A percentile compares a stretch with the other conserved stretches of the same genome.
phyloP scores from a whole-genome alignment of 2,797 vertebrate species.

The Cuniculus paca region DNA sequence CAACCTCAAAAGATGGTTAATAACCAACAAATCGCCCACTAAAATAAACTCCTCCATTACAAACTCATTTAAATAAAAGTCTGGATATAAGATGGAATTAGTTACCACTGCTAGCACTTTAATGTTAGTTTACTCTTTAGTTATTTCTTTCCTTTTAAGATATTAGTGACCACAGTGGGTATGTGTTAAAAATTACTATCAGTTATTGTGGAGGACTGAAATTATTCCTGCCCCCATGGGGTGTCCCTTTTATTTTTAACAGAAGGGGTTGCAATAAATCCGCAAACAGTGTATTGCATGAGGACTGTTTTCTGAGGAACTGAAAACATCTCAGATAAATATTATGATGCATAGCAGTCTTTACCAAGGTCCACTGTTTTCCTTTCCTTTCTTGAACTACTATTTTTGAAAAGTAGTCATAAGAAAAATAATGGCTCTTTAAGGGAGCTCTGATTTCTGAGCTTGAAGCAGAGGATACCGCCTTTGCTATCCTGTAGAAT shows the following conservation, averaged over 20 bases:
- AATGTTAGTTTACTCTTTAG: neutral
- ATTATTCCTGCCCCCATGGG: neutral
- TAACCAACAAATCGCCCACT: neutral
- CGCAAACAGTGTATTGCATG: constrained; percentile 54
- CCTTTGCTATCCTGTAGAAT: neutral
- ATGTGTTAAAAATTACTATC: neutral
- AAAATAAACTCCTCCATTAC: neutral
- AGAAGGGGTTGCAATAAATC: constrained; percentile 35
- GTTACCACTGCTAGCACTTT: neutral
- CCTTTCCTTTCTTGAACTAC: constrained; percentile 70
- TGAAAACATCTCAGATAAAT: constrained; percentile 16
- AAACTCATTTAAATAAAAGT: neutral
- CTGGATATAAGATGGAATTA: neutral
- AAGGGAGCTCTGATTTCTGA: constrained; percentile 52
- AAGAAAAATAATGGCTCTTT: constrained; percentile 54
- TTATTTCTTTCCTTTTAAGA: neutral
- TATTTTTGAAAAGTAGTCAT: constrained; percentile 8
- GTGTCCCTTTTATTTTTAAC: constrained; percentile 51
- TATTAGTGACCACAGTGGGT: neutral
- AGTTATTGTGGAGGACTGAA: neutral
- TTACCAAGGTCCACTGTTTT: constrained; percentile 22
- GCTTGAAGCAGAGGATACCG: constrained; percentile 61
- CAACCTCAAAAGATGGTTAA: neutral
- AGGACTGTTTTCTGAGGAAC: constrained; percentile 45
- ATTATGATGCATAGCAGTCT: constrained; percentile 55